phyloP scores from a whole-genome alignment of 2,113 vertebrate genomes.

The Callopanchax toddi region DNA sequence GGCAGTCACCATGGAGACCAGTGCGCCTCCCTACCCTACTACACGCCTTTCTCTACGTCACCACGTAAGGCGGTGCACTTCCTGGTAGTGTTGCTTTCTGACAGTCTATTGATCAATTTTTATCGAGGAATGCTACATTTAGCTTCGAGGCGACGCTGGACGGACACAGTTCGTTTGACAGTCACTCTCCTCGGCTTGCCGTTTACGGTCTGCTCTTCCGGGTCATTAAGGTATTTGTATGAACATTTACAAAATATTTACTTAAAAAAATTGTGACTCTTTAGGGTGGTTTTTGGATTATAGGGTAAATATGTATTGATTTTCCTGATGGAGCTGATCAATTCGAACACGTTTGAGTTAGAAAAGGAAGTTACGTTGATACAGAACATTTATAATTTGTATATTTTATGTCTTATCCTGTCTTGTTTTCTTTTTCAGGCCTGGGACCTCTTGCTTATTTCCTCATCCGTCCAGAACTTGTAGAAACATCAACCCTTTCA shows the following conservation, averaged over 20 bases:
- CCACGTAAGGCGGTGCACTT: neutral
- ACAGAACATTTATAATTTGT: too few species aligned
- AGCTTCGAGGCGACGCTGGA: neutral
- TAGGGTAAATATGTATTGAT: too few species aligned
- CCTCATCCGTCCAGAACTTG: conserved; percentile 6
- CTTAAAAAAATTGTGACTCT: too few species aligned
- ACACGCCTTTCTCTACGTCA: neutral
- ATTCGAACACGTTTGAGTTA: too few species aligned
- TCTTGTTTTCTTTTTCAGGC: conserved; percentile 23
- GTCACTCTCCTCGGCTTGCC: neutral
- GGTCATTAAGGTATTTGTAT: neutral
- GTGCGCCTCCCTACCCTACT: too few species aligned
- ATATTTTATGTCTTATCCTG: too few species aligned
- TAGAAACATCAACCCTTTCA: conserved; percentile 15
- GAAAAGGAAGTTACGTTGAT: too few species aligned
- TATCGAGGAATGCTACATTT: neutral
- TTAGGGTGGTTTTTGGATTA: too few species aligned
- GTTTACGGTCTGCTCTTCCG: neutral
- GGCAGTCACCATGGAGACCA: too few species aligned
- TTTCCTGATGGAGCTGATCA: too few species aligned
- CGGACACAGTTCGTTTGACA: neutral
- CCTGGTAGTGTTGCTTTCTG: neutral
- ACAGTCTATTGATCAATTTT: neutral
- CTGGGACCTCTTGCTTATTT: conserved; percentile 23
- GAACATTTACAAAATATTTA: too few species aligned